Base-by-base conservation (phyloP, 1,140 invertebrate genomes). In the Lordiphosa stackelbergi region DNA sequence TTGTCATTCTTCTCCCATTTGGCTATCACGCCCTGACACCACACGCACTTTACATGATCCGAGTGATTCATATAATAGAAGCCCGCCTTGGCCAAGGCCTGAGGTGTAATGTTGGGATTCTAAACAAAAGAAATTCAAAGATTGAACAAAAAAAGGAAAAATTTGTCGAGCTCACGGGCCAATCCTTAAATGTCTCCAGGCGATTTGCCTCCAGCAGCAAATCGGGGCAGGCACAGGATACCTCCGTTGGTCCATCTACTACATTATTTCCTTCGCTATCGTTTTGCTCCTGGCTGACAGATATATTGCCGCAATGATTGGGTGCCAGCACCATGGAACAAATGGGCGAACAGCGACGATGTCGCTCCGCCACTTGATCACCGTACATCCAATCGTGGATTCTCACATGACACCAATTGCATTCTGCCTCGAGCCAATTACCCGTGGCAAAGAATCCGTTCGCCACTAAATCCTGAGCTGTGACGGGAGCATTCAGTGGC, bases 371-470 rank as follows among this genome's bases (percentile, higher is more conserved):
- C 22, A 86, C 73, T 83, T 92, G 90, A 75, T 95, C 94, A 4
- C 92, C 92, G 85, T 91, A 93, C 64, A 93, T 91, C 94, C 94
- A 95, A 56, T 93, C 90, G 0, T 91, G 90, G 69, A 95, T 92
- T 86, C 89, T 91, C n/a, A 89, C 87, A 31, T 91, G 90, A 88
- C 95, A 96, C 60, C 91, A 89, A 73, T 94, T 94, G 85, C 95
- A 96, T 79, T 94, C 90, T 3, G 94, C 93, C 72, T 93, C 91
- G 9, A 91, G 87, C 31, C 88, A 91, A 60, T 88, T 87, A 22
- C 93, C 93, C 1, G 91, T 93, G 43, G 93, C 95, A 83, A 91
- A 96, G 88, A 97, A 96, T 8, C 95, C 95, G 38, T 93, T 94
- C 85, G 92, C 92, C 2, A 95, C 94, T 66, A 97, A 90, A 75